Evolutionary conservation across 2,113 vertebrate species (phyloP).

Genomic region (sheep (Ovis aries)): DNA sequence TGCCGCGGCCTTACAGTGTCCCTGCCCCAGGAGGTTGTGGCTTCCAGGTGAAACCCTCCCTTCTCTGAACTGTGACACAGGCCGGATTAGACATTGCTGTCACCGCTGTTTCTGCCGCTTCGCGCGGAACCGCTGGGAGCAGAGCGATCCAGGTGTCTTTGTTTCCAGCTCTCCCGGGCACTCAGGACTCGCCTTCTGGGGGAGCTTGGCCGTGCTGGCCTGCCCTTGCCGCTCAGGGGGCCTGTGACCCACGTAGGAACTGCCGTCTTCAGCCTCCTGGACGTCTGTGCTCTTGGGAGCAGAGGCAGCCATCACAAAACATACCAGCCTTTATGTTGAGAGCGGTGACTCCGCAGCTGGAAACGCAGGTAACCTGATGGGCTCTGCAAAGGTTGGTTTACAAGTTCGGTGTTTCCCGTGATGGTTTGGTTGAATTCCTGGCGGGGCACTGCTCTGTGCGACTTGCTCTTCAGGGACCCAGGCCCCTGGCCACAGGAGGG

Average conservation of each 20-base stretch:
- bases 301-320: too few relatives aligned
- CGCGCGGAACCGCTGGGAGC: background rate
- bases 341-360: background rate
- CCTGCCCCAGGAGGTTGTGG: background rate
- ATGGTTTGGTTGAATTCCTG: background rate
- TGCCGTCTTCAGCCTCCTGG: background rate
- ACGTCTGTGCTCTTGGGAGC: background rate
- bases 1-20: background rate
- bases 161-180: background rate
- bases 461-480: background rate
- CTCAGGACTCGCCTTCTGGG: background rate
- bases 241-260: background rate
- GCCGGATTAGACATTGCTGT: background rate
- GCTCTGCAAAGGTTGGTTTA: background rate
- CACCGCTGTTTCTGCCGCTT: background rate
- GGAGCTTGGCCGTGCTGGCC: fast-evolving
- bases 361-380: background rate
- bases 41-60: background rate
- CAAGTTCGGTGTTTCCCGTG: background rate
- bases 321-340: background rate
- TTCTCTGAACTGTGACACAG: background rate
- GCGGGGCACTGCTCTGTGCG: background rate
- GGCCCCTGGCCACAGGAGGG: background rate
- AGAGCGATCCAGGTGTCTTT: background rate
- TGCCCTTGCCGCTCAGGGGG: background rate